Percentiles rank a stretch among this genome's conserved stretches.
Conservation (phyloP, 2,888 invertebrate genomes). For the Microctonus aethiopoides region DNA sequence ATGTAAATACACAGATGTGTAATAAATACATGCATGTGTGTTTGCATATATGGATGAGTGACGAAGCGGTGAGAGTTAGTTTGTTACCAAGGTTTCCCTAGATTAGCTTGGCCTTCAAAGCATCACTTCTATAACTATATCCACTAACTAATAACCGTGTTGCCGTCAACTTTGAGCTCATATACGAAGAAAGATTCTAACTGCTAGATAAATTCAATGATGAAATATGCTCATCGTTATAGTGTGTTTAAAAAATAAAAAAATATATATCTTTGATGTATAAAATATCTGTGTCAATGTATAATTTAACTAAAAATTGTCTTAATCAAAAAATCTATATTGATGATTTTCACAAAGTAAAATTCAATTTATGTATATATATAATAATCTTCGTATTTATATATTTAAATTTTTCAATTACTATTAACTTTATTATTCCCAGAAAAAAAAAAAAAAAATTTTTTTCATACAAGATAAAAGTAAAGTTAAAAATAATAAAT, state of each 20-base stretch:
- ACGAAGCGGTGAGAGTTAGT: background rate
- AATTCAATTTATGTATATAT: too few species aligned
- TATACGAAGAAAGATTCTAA: conserved; percentile 21
- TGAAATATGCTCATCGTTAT: conserved; percentile 1
- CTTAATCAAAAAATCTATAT: too few species aligned
- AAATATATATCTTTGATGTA: background rate
- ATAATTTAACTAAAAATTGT: background rate
- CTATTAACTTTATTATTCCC: too few species aligned
- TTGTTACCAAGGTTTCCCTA: conserved; percentile 27
- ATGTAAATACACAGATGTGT: background rate
- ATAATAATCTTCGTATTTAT: too few species aligned
- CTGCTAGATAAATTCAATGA: conserved; percentile 26
- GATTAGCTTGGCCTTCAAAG: conserved; percentile 33
- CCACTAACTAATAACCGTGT: conserved; percentile 29
- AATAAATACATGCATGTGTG: background rate
- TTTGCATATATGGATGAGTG: background rate
- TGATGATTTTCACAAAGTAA: too few species aligned
- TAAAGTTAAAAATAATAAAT: too few species aligned
- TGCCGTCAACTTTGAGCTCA: conserved; percentile 18
- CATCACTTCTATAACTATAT: conserved; percentile 18
- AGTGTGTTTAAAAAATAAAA: background rate
- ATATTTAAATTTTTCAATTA: too few species aligned
- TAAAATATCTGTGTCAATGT: background rate
- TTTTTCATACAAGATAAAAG: too few species aligned
- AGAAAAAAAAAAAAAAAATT: too few species aligned